phyloP scores from a whole-genome alignment of 2,888 invertebrate genomes.

The Lycophotia porphyrea region DNA sequence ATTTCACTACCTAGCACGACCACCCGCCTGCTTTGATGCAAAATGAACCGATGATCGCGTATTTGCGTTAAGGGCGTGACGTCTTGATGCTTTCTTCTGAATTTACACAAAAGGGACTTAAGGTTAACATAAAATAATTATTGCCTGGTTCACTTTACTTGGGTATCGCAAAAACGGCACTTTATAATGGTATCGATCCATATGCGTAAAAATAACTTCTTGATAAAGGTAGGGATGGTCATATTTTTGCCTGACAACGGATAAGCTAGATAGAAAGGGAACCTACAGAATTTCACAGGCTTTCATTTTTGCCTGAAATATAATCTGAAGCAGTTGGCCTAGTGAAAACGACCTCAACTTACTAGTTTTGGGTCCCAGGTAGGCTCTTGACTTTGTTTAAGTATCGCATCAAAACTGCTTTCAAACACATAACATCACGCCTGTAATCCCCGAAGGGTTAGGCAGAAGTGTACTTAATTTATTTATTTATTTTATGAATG shows the following conservation, averaged over 20 bases:
- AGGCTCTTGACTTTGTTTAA: not conserved
- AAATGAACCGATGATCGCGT: not conserved
- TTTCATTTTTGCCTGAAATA: not conserved
- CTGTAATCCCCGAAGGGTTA: too few species aligned
- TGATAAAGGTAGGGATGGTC: constrained; percentile 1
- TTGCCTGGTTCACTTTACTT: not conserved
- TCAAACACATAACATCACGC: too few species aligned
- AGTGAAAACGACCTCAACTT: not conserved
- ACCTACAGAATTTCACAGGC: not conserved
- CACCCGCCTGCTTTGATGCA: not conserved
- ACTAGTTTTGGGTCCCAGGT: not conserved
- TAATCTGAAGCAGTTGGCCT: not conserved
- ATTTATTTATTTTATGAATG: too few species aligned
- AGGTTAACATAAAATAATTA: not conserved
- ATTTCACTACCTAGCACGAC: not conserved
- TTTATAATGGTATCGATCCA: not conserved
- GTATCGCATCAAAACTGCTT: too few species aligned
- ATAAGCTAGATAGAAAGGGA: not conserved
- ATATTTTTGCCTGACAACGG: constrained; percentile 2
- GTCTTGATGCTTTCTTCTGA: not conserved
- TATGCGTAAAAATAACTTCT: constrained; percentile 15
- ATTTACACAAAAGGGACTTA: not conserved
- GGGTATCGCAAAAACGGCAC: not conserved
- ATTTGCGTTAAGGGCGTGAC: not conserved
- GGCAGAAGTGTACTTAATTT: too few species aligned